Conservation (phyloP, 2,888 invertebrate genomes). For the Cylloceria caligata region DNA sequence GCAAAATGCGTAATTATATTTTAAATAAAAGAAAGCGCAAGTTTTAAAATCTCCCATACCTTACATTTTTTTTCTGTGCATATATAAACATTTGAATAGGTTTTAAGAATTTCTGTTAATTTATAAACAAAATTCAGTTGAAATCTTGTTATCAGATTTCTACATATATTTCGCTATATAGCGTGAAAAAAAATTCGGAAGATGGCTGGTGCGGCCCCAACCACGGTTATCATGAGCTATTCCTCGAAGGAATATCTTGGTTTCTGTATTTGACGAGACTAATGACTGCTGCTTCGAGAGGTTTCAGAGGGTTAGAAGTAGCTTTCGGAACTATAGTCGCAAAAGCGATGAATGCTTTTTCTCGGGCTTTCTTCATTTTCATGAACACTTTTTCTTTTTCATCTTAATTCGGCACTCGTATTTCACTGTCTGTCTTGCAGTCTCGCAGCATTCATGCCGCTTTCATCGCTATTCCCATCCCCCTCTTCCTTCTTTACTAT, state of each 20-base stretch:
- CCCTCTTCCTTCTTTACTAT: not conserved
- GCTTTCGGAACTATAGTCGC: constrained; percentile 12
- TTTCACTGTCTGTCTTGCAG: constrained; percentile 49
- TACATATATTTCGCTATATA: not conserved
- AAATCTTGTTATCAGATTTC: not conserved
- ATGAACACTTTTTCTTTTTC: constrained; percentile 3
- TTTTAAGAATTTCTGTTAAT: no score
- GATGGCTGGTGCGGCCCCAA: not conserved
- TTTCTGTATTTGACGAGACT: constrained; percentile 56
- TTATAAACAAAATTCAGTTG: no score
- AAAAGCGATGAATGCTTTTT: not conserved
- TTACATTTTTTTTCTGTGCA: no score
- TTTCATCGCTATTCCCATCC: constrained; percentile 53
- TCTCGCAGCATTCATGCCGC: constrained; percentile 26
- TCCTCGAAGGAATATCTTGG: constrained; percentile 77
- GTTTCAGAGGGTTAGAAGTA: not conserved
- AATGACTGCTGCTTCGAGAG: constrained; percentile 47
- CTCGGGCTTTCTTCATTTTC: constrained; percentile 12
- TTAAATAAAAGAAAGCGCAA: no score
- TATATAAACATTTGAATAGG: no score
- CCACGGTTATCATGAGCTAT: constrained; percentile 74
- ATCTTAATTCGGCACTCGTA: constrained; percentile 21
- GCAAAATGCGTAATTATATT: no score
- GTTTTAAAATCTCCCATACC: no score
- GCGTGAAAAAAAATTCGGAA: not conserved